phyloP scores from a whole-genome alignment of 2,797 vertebrate genomes.

The Urocyon cinereoargenteus region DNA sequence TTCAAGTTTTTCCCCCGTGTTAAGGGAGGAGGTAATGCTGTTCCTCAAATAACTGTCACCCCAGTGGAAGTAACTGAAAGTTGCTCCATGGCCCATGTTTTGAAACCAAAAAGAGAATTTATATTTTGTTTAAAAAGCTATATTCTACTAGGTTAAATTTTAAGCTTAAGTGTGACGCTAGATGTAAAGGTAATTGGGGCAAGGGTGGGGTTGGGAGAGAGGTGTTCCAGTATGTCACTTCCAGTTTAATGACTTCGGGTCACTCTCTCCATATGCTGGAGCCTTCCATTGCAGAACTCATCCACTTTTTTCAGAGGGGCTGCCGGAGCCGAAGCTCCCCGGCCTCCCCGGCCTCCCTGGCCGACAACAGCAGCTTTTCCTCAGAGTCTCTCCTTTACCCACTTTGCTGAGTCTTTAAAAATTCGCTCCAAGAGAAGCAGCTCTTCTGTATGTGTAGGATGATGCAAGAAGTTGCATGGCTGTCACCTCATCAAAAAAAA shows the following conservation, averaged over 20 bases:
- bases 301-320: not conserved
- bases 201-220: not conserved
- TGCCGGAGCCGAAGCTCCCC: not conserved
- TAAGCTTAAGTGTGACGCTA: not conserved
- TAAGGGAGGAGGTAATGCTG: not conserved
- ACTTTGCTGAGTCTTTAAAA: not conserved
- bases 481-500: constrained; percentile 21
- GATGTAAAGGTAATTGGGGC: not conserved
- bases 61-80: not conserved
- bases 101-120: constrained; percentile 38
- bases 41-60: not conserved
- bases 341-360: not conserved
- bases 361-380: not conserved
- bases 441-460: not conserved
- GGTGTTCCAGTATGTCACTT: not conserved
- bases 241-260: not conserved
- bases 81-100: not conserved
- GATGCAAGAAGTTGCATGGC: not conserved
- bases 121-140: not conserved
- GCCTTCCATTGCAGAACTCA: not conserved
- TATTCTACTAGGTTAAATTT: not conserved
- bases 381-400: not conserved
- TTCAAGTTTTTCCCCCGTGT: not conserved
- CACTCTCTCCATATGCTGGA: not conserved
- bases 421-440: not conserved